Conservation (phyloP, 2,797 vertebrate species). For the Gymnopithys bicolor region DNA sequence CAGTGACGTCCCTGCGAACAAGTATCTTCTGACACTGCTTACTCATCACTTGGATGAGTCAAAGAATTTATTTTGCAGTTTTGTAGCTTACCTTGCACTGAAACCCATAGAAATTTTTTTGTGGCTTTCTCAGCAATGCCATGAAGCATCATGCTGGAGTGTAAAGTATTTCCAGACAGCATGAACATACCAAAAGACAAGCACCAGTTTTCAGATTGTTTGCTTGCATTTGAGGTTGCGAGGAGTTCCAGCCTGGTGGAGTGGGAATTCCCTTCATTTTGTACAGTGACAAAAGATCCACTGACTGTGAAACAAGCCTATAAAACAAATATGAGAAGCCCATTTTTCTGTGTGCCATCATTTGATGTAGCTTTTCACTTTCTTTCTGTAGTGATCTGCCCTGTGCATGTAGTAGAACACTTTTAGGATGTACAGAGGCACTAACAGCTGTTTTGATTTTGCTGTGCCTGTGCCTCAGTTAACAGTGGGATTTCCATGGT, state of each 20-base stretch:
- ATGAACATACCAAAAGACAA: neutral
- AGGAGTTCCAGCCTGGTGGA: neutral
- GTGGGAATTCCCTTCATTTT: neutral
- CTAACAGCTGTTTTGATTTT: neutral
- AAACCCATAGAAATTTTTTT: neutral
- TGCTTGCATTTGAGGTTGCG: neutral
- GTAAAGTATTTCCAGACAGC: neutral
- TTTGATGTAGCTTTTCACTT: neutral
- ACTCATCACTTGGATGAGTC: neutral
- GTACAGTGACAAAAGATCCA: neutral
- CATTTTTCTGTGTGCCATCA: rapidly evolving
- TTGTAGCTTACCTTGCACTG: neutral
- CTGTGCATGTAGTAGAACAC: neutral
- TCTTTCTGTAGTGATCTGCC: neutral
- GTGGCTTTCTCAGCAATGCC: neutral
- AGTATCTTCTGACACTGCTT: neutral
- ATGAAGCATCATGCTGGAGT: neutral
- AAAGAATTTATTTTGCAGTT: neutral
- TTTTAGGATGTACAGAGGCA: neutral
- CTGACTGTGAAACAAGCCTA: neutral
- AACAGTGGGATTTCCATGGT: neutral
- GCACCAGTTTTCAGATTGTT: neutral
- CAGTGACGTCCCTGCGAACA: neutral
- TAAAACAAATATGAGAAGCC: neutral
- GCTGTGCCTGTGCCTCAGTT: neutral